phyloP scores from a whole-genome alignment of 1,140 invertebrate genomes.

The Liolophura sinensis region DNA sequence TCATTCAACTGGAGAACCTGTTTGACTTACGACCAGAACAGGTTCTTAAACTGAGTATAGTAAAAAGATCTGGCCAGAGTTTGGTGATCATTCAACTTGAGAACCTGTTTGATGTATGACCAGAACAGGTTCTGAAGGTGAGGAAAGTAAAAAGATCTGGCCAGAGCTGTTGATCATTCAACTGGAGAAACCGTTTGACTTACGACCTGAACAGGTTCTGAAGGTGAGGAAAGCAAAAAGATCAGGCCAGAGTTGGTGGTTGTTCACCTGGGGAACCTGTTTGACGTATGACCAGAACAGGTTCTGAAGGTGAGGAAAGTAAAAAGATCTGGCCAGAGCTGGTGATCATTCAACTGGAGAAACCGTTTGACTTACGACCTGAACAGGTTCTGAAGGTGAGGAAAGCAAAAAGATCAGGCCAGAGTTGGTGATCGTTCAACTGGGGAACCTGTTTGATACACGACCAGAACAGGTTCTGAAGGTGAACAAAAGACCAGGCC shows the following conservation, averaged over 20 bases:
- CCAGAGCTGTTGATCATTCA: slow-evolving; percentile 79
- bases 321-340: slow-evolving; percentile 82
- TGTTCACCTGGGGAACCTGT: slow-evolving; percentile 80
- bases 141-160: slow-evolving; percentile 56
- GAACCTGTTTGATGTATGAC: slow-evolving; percentile 78
- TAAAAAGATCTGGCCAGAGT: slow-evolving; percentile 13
- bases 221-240: slow-evolving; percentile 64
- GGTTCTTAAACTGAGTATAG: slow-evolving; percentile 65
- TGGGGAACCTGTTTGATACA: slow-evolving; percentile 81
- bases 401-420: not conserved
- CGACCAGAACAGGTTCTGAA: slow-evolving; percentile 68
- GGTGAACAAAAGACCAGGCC: slow-evolving; percentile 50
- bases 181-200: slow-evolving; percentile 82
- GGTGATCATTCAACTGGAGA: slow-evolving; percentile 77
- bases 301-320: slow-evolving; percentile 66
- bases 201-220: slow-evolving; percentile 71
- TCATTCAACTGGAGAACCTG: slow-evolving; percentile 77
- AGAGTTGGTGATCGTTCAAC: slow-evolving; percentile 70
- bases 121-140: slow-evolving; percentile 68
- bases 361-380: slow-evolving; percentile 82
- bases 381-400: slow-evolving; percentile 69
- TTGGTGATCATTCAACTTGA: slow-evolving; percentile 76
- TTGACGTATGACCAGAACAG: slow-evolving; percentile 76
- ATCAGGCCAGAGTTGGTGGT: slow-evolving; percentile 80
- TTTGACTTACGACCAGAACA: slow-evolving; percentile 79